Evolutionary conservation across 2,113 vertebrate genomes (phyloP), one percentile per base, ranked within the genome.

Genomic region (Ageneiosus marmoratus): DNA sequence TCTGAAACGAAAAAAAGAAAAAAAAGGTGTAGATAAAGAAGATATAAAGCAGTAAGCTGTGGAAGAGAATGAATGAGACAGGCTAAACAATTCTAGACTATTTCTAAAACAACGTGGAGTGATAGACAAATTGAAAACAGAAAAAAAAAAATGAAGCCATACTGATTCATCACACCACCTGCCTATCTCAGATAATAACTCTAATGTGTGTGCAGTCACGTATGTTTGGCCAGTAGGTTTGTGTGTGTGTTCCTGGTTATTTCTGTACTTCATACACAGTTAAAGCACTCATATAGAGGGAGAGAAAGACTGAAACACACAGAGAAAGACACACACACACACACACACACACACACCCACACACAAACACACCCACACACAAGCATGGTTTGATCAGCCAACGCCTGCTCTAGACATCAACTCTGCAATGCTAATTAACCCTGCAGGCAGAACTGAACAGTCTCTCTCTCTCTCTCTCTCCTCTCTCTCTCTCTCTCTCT

Each of bases 391-490:
- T 88, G 87, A 88, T 88, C 77, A 83, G 85, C 67, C 56, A 53
- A 78, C 41, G 81, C 80, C 80, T 85, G 85, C 83, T 86, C 77
- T 65, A 88, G 87, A 86, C 87, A 83, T 83, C 51, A 86, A 78
- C 83, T 85, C 87, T 86, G 82, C 87, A 86, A 86, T 88, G 87
- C 85, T 85, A 88, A 88, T 88, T 86, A 88, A 86, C 87, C 85
- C 87, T 80, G 77, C 80, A 86, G 80, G 83, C 77, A 82, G 84
- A 83, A 85, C 67, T 75, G 77, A 63, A 83, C 84, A 81, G 78
- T 11, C 83, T 55, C 79, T 50, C 70, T 50, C 41, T 44, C 69
- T 69, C 20, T 69, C 0, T 58, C 13, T 75, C 16, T 44, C 74
- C 63, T 63, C 46, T 9, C 80, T 58, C 82, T 32, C 4, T n/a